A percentile compares a stretch with the other conserved stretches of the same genome.
phyloP scores from a whole-genome alignment of 2,888 invertebrate genomes.

The Drosophila merina region DNA sequence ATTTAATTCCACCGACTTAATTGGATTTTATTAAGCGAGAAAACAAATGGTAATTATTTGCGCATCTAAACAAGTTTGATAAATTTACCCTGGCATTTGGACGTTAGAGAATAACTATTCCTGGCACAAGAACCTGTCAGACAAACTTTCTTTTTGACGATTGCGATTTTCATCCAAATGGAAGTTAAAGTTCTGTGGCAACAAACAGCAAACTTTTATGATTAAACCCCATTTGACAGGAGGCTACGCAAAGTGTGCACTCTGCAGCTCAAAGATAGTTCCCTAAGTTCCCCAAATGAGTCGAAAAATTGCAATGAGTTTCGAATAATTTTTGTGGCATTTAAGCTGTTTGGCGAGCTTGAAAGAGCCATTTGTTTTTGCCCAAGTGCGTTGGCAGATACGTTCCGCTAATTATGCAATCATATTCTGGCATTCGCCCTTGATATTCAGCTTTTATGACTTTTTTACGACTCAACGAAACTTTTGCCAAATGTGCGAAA shows the following conservation, averaged over 20 bases:
- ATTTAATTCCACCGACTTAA: background rate
- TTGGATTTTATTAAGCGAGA: background rate
- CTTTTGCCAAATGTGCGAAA: slow-evolving; percentile 36
- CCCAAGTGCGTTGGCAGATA: slow-evolving; percentile 35
- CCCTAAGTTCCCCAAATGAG: background rate
- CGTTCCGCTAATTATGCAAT: slow-evolving; percentile 65
- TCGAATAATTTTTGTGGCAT: slow-evolving; percentile 8
- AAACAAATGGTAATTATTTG: background rate
- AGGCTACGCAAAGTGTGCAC: background rate
- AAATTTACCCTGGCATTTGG: background rate
- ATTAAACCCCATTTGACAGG: slow-evolving; percentile 20
- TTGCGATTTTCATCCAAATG: background rate
- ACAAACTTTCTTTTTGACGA: slow-evolving; percentile 10
- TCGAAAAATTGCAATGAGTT: background rate
- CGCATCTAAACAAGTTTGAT: background rate
- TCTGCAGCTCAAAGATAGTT: slow-evolving; percentile 5
- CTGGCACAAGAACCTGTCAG: background rate
- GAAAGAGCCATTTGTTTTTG: slow-evolving; percentile 19
- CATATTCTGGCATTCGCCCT: slow-evolving; percentile 39
- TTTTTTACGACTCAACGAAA: slow-evolving; percentile 45
- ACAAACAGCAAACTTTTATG: slow-evolving; percentile 22
- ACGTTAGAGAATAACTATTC: slow-evolving; percentile 1
- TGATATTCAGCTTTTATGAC: slow-evolving; percentile 26
- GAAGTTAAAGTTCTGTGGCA: slow-evolving; percentile 11
- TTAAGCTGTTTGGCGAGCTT: background rate